Evolutionary conservation across 1,140 invertebrate species (phyloP).

Genomic region (Pseudobourletiella spinata): DNA sequence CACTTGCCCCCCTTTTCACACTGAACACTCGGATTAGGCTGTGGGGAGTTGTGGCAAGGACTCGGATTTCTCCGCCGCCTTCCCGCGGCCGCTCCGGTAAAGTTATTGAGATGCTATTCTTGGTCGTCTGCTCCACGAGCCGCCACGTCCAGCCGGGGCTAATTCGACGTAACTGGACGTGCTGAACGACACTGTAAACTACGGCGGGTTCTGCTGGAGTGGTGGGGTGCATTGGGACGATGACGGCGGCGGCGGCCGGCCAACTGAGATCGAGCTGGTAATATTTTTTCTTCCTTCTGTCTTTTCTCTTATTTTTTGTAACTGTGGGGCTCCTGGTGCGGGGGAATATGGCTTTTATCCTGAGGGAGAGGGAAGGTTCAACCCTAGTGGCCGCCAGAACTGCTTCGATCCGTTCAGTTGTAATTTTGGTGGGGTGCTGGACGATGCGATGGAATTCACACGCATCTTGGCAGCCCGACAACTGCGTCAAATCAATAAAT

Average conservation of each 20-base stretch:
- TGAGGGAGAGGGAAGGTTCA: not conserved
- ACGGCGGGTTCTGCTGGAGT: not conserved
- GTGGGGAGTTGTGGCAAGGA: not conserved
- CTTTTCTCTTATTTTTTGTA: too few species aligned
- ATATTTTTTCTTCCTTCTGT: not conserved
- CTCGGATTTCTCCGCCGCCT: constrained; percentile 8
- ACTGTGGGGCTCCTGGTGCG: not conserved
- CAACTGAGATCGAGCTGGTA: not conserved
- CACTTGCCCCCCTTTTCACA: not conserved
- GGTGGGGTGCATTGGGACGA: too few species aligned
- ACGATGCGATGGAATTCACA: constrained; percentile 13
- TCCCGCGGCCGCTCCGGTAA: not conserved
- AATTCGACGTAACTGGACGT: not conserved
- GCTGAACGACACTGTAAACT: constrained; percentile 7
- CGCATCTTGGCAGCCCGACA: constrained; percentile 22
- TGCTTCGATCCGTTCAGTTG: not conserved
- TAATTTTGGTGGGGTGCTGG: not conserved
- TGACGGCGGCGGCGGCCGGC: not conserved
- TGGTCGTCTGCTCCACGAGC: constrained; percentile 5
- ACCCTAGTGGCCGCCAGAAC: not conserved
- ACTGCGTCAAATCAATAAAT: constrained; percentile 4
- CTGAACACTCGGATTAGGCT: constrained; percentile 2
- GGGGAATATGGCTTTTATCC: not conserved
- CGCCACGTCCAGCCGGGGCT: constrained; percentile 4
- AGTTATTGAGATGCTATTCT: constrained; percentile 3